phyloP scores from a whole-genome alignment of 2,888 invertebrate genomes.

The Calliphora vomitoria region DNA sequence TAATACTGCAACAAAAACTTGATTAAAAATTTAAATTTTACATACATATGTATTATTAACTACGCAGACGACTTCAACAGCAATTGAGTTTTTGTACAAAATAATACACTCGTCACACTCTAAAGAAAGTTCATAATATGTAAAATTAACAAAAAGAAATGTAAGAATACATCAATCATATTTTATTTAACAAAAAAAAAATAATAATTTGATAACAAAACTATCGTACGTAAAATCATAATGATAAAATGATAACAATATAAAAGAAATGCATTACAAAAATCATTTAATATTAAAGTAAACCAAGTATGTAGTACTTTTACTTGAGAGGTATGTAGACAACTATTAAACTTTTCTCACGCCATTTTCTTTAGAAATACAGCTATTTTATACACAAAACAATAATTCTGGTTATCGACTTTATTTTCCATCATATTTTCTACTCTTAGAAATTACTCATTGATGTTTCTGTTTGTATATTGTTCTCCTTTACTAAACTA shows the following conservation, averaged over 20 bases:
- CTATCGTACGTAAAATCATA: background rate
- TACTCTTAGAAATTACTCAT: background rate
- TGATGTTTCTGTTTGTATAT: background rate
- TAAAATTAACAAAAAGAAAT: conserved; percentile 18
- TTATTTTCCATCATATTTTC: conserved; percentile 6
- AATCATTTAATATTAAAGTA: background rate
- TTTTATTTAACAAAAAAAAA: background rate
- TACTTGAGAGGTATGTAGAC: background rate
- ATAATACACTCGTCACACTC: background rate
- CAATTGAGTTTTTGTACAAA: conserved; percentile 17
- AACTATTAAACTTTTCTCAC: background rate
- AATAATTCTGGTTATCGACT: conserved; percentile 25
- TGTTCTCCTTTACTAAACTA: conserved; percentile 2
- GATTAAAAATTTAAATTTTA: conserved; percentile 40
- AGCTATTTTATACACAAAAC: too few relatives aligned
- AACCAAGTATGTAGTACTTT: background rate
- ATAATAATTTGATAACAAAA: background rate
- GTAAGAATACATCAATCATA: conserved; percentile 12
- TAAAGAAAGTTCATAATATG: conserved; percentile 12
- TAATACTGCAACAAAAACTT: conserved; percentile 41
- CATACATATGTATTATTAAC: background rate
- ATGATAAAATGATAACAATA: background rate
- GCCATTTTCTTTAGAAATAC: too few relatives aligned
- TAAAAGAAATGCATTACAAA: background rate
- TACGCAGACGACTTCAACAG: conserved; percentile 33